Evolutionary conservation across 2,113 vertebrate species (phyloP), one percentile per base, ranked within the genome.

Genomic region (Genyomyrus donnyi): DNA sequence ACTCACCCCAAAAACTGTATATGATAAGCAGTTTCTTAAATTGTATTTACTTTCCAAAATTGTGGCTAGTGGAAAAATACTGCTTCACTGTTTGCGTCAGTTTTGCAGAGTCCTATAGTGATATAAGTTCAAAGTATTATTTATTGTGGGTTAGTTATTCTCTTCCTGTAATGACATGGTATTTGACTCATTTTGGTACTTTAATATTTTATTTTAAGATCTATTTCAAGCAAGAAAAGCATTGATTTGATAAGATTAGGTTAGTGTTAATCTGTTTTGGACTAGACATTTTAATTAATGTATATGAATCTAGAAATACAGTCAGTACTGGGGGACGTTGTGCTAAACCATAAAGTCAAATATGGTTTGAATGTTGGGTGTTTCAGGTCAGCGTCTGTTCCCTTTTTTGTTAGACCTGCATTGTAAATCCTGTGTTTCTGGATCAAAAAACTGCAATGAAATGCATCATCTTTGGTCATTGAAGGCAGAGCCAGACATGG

Each of bases 141-240:
- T 89, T 89, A 89, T 84, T 89, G 27, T 56, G 19, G 35, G 52
- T 2, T 58, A 53, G 7, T 89, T 85, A 52, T 85, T 17, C 17
- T 85, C 11, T 85, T 15, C 13, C 24, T 15, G 49, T 89, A 53
- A 39, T 89, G 35, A 53, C 17, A 56, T 87, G 87, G 56, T 89
- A 45, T 89, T 83, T 62, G 7, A 84, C 17, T 62, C 19, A 7
- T 46, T 62, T 58, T 62, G 48, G 2, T 31, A 84, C 52, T 84
- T 52, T 11, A 89, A 53, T 15, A 52, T 42, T 70, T 58, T 70
- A n/a, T 77, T 80, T 80, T 80, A 15, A 39, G 35, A 48, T 80
- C 15, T 50, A 24, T 52, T 17, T 77, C 83, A 42, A 85, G 42
- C 21, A 19, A 84, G 70, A 89, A 56, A 35, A 56, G 13, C 77